These are phyloP conservation scores for Halcyon malimbica DNA, from an alignment of 2,113 vertebrate species.

Conservation along the genomic window DNA sequence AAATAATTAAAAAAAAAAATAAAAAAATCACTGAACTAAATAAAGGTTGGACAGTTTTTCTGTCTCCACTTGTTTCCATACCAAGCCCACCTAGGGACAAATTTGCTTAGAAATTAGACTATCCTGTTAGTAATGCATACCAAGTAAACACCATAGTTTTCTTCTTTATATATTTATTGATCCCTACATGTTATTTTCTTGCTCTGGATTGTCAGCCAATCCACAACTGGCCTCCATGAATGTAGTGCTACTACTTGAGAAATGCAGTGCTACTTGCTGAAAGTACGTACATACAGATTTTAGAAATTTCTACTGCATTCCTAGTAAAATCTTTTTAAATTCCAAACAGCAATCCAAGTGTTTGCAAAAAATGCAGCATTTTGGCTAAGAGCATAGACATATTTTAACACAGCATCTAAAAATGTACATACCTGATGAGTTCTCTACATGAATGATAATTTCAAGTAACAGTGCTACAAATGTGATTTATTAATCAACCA, in stretches of 20 bases:
- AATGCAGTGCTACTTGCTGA: neutral
- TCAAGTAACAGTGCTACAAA: conserved; percentile 24
- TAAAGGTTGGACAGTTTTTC: neutral
- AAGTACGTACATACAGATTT: neutral
- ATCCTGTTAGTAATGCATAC: neutral
- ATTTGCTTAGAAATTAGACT: neutral
- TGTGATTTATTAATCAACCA: neutral
- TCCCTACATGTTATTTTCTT: neutral
- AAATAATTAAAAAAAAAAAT: neutral
- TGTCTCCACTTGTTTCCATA: neutral
- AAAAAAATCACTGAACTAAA: neutral
- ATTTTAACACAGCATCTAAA: conserved; percentile 40
- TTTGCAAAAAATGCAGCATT: neutral
- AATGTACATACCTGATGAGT: conserved; percentile 28
- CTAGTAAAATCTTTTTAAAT: neutral
- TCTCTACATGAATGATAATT: conserved; percentile 10
- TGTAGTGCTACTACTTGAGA: neutral
- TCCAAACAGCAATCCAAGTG: neutral
- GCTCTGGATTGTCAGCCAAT: neutral
- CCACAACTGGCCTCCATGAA: neutral
- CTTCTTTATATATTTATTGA: neutral
- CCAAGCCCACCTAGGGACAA: neutral
- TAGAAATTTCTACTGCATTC: neutral
- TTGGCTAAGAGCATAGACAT: neutral
- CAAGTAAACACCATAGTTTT: neutral